Percentiles rank a stretch among this genome's conserved stretches.
Evolutionary conservation across 2,888 invertebrate genomes (phyloP).

Genomic region (Sericinus montela): DNA sequence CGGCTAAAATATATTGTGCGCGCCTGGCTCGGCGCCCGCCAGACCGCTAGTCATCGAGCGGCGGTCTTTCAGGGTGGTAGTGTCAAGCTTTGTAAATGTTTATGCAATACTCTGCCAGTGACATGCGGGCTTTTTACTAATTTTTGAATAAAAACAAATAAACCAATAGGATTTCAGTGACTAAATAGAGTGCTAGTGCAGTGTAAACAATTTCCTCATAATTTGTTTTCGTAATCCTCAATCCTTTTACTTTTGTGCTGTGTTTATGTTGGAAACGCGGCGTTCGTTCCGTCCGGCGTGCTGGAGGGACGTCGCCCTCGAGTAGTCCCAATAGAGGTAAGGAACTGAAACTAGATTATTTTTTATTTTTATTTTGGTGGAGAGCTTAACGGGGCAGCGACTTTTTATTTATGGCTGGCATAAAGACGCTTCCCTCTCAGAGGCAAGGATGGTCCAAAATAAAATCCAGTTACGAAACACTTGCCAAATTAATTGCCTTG

Average conservation of each 20-base stretch:
- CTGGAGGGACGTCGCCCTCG: constrained; percentile 70
- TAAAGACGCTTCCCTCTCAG: constrained; percentile 46
- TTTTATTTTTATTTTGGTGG: constrained; percentile 30
- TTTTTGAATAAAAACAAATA: constrained; percentile 68
- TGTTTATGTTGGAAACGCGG: constrained; percentile 75
- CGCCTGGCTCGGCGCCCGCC: constrained; percentile 27
- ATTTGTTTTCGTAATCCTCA: constrained; percentile 40
- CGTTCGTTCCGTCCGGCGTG: constrained; percentile 62
- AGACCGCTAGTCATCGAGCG: constrained; percentile 72
- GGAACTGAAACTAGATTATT: constrained; percentile 42
- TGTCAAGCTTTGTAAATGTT: constrained; percentile 22
- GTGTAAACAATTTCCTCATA: constrained; percentile 41
- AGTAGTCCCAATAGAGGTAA: constrained; percentile 66
- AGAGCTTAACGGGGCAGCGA: constrained; percentile 18
- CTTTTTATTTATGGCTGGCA: constrained; percentile 28
- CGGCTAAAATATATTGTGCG: constrained; percentile 31
- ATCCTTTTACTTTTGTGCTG: constrained; percentile 68
- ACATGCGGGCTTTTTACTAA: constrained; percentile 64
- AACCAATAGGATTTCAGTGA: constrained; percentile 69
- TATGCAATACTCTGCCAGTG: constrained; percentile 44
- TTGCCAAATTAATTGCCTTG: neutral
- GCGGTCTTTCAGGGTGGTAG: constrained; percentile 32
- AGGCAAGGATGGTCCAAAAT: constrained; percentile 34
- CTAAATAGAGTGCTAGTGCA: constrained; percentile 53
- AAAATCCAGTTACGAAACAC: constrained; percentile 42